Evolutionary conservation across 2,888 invertebrate species (phyloP).

Genomic region (Eucriotettix oculatus): DNA sequence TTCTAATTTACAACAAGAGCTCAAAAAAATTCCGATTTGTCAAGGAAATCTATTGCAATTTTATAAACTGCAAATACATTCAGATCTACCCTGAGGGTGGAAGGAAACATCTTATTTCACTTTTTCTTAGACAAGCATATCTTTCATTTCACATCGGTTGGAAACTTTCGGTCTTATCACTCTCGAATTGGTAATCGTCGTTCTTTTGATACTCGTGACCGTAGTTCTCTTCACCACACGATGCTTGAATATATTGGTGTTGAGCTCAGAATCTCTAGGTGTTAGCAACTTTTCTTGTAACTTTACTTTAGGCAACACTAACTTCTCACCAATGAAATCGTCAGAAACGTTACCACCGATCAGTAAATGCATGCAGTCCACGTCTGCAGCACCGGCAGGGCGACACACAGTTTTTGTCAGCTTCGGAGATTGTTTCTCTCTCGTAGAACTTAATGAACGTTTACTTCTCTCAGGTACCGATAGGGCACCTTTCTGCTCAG

Average conservation of each 20-base stretch:
- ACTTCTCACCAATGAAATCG: constrained; percentile 1
- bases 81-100: too few species aligned
- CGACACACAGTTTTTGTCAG: constrained; percentile 3
- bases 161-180: constrained; percentile 2
- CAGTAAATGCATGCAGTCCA: background rate
- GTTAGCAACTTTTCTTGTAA: background rate
- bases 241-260: constrained; percentile 7
- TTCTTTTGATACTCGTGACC: constrained; percentile 6
- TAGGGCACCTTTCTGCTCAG: background rate
- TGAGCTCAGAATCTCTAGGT: constrained; percentile 1
- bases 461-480: constrained; percentile 1
- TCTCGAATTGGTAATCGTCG: constrained; percentile 5
- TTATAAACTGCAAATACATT: too few species aligned
- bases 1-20: too few species aligned
- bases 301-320: constrained; percentile 5
- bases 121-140: too few species aligned
- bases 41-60: too few species aligned
- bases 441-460: constrained; percentile 2
- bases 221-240: constrained; percentile 6
- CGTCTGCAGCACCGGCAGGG: background rate
- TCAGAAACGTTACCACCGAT: background rate
- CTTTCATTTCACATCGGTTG: background rate
- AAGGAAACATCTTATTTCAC: too few species aligned
- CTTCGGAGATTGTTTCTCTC: constrained; percentile 2
- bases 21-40: too few species aligned